Base-by-base conservation (phyloP, 2,888 invertebrate genomes). In the Dolomedes plantarius region DNA sequence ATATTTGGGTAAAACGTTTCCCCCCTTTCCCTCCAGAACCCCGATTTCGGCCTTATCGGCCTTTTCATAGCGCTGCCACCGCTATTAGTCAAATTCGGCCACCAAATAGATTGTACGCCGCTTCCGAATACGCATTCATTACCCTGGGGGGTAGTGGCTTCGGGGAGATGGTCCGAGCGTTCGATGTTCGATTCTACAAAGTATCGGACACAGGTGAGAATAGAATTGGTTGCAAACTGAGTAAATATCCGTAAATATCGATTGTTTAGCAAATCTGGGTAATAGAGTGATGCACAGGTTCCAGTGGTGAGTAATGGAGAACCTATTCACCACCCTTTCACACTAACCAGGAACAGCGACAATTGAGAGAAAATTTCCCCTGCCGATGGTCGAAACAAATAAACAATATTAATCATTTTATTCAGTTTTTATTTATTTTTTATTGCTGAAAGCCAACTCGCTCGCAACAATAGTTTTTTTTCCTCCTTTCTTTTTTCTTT, bases 61-160 rank as follows among this genome's bases (percentile, higher is more conserved):
- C 83, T 77, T 85, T 69, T 85, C 77, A 71, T 67, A 56, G 72
- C 73, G 65, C 72, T 85, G 83, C 83, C 83, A 77, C 68, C 77
- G 77, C 77, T 77, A 85, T 85, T 85, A 85, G 83, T 85, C 77
- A 85, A 85, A 85, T 85, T 77, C 68, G 83, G 68, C 83, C 83
- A 76, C 56, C 11, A 23, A 56, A 56, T 56, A 56, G 56, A 46
- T 16, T 16, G 46, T 46, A 9, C 46, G 36, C 36, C 6, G 36
- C 36, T 36, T 36, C 36, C 11, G 36, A 36, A 36, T 36, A 6
- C 36, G 5, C 46, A 46, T 56, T 56, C 56, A 23, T 23, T 19
- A 56, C 56, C 56, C 56, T 23, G 19, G 56, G 23, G 56, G 56
- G 5, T 7, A 16, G 16, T 16, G 46, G 16, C n/a, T 6, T 16